Conservation (phyloP, 2,113 vertebrate genomes). For the Coracopsis vasa region DNA sequence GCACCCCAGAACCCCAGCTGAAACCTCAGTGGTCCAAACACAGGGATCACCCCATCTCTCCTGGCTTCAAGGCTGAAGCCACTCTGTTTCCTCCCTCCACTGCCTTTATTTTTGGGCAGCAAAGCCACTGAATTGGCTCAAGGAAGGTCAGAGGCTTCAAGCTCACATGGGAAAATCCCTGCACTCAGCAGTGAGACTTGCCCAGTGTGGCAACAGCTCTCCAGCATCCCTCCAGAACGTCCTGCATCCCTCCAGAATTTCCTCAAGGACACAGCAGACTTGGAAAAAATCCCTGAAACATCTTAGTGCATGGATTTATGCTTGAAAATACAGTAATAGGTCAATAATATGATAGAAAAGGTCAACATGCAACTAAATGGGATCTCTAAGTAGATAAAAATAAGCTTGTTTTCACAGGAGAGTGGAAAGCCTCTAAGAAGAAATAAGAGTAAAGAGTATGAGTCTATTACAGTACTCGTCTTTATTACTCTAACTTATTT, state of each 20-base stretch:
- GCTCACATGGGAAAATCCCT: fast-evolving
- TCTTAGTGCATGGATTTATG: background rate
- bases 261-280: background rate
- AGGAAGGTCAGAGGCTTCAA: background rate
- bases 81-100: background rate
- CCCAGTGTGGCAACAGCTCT: background rate
- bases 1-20: background rate
- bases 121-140: background rate
- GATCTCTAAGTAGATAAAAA: background rate
- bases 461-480: background rate
- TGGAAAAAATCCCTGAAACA: background rate
- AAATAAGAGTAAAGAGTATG: background rate
- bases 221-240: background rate
- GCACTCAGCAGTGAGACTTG: fast-evolving
- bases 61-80: background rate
- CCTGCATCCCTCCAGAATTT: background rate
- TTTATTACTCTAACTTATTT: background rate
- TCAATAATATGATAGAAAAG: background rate
- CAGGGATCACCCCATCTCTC: background rate
- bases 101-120: background rate
- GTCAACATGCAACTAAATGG: background rate
- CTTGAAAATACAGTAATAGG: background rate
- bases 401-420: background rate
- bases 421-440: background rate
- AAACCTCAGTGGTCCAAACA: background rate